Base-by-base conservation (phyloP, 2,797 vertebrate species). In the Anabacerthia variegaticeps region DNA sequence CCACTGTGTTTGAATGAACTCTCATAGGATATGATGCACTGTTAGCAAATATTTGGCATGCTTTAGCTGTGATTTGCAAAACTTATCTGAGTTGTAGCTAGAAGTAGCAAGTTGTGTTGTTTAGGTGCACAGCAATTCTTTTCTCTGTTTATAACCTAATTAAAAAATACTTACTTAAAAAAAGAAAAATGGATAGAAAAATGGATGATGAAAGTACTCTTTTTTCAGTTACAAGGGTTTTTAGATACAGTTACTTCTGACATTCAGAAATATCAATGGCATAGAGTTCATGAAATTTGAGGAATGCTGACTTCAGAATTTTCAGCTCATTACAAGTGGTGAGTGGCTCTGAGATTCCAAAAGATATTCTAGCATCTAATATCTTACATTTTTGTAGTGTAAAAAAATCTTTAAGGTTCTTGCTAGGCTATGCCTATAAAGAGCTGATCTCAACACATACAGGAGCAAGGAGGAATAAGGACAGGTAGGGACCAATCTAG, bases 1-100 rank as follows among this genome's bases (percentile, higher is more conserved):
- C 26, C n/a, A 87, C 72, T 92, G 9, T 58, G 54, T 48, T 87
- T 85, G 28, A 95, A 76, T 67, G 23, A 92, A 88, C 20, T 74
- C 91, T 56, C 44, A 58, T 7, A 52, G 7, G 39, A 49, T 68
- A 78, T 52, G 58, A 78, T 43, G 54, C 93, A 44, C 30, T 92
- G 41, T 78, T 39, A 83, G 43, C 4, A 74, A 85, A 65, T 69
- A 30, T 55, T 63, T 72, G 22, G 65, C 9, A 24, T 75, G 19
- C 7, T 73, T 91, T 48, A 74, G 22, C 72, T 90, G 2, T 36
- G 43, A 91, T 78, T 67, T 44, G 86, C 67, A 78, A 80, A 86
- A 41, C 5, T 6, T 44, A 54, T 32, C 54, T 74, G n/a, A 8
- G 12, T 77, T 56, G 19, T 48, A 63, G 22, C 9, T 63, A 24